Percentiles rank a stretch among this genome's conserved stretches.
These are phyloP conservation scores for Meriones psammophilus DNA, from an alignment of 2,797 vertebrate genomes.

Conservation along the genomic window DNA sequence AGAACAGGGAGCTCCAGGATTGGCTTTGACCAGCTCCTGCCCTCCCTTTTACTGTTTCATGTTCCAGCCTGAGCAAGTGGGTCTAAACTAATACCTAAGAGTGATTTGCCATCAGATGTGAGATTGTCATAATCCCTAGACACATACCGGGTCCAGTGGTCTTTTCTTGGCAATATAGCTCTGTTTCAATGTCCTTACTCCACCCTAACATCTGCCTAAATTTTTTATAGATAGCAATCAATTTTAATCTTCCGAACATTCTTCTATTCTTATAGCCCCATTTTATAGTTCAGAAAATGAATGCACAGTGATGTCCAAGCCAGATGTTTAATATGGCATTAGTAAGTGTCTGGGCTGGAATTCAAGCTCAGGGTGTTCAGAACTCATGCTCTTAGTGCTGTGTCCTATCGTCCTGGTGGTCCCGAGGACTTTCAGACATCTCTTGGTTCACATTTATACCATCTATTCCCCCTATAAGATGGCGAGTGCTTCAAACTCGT, in stretches of 20 bases:
- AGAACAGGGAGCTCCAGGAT: background rate
- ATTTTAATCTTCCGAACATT: background rate
- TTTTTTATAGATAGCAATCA: background rate
- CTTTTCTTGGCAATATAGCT: background rate
- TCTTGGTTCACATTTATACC: background rate
- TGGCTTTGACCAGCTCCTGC: background rate
- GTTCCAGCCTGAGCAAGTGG: background rate
- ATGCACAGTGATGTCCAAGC: background rate
- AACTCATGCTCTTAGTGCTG: background rate
- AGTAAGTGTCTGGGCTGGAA: background rate
- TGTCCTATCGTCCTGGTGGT: accelerated
- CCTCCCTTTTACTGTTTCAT: background rate
- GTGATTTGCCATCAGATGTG: background rate
- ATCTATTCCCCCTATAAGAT: background rate
- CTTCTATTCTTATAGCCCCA: background rate
- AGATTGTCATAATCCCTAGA: accelerated
- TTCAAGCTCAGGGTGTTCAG: background rate
- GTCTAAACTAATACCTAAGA: background rate
- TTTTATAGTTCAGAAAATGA: background rate
- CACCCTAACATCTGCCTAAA: too few species aligned
- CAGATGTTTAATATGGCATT: background rate
- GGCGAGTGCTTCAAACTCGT: background rate
- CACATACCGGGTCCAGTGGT: accelerated
- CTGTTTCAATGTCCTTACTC: background rate
- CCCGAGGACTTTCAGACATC: accelerated